These are phyloP conservation scores for Oncorhynchus mykiss DNA, from an alignment of 2,113 vertebrate species.

Conservation along the genomic window DNA sequence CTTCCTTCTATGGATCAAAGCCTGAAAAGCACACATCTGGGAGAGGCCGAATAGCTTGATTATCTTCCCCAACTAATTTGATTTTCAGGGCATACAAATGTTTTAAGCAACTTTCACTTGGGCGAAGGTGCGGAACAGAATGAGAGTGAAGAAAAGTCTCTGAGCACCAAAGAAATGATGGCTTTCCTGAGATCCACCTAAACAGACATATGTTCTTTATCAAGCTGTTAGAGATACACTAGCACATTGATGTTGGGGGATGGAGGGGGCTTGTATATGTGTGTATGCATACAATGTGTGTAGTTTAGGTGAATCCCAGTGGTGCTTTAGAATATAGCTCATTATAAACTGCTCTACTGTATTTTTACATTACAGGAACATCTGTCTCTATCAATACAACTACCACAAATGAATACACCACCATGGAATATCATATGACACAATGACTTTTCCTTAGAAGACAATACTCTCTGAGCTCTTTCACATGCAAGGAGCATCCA, in stretches of 20 bases:
- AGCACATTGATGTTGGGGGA: not conserved
- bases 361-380: not conserved
- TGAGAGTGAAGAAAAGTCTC: conserved; percentile 18
- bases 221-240: not conserved
- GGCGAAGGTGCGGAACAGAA: conserved; percentile 41
- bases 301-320: not conserved
- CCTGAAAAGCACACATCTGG: conserved; percentile 25
- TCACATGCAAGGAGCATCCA: not conserved
- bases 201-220: not conserved
- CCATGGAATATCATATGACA: not conserved
- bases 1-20: conserved; percentile 32
- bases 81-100: conserved; percentile 34
- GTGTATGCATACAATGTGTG: too few relatives aligned
- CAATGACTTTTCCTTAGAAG: not conserved
- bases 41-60: conserved; percentile 24
- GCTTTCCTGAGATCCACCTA: not conserved
- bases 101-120: conserved; percentile 34
- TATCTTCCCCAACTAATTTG: conserved; percentile 26
- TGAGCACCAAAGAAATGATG: conserved; percentile 39
- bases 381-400: not conserved
- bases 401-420: not conserved
- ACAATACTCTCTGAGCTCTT: not conserved
- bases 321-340: not conserved
- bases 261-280: not conserved
- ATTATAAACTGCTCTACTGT: not conserved